These are phyloP conservation scores for Gallinago stenura DNA, from an alignment of 2,797 vertebrate species.

Conservation along the genomic window DNA sequence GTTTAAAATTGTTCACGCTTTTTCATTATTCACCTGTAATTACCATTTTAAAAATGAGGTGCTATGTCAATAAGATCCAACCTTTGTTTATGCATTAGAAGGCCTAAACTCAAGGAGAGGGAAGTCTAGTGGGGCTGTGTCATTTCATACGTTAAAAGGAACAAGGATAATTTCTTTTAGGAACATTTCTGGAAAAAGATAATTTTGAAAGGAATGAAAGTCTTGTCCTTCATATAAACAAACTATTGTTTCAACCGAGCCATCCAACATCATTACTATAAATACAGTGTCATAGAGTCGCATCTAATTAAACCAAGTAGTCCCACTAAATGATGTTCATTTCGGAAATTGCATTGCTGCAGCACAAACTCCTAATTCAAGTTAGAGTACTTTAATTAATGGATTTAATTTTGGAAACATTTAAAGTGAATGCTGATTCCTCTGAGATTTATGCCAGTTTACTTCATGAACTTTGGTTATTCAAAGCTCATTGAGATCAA, in stretches of 20 bases:
- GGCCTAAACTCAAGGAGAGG: neutral
- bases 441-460: constrained; percentile 19
- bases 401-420: constrained; percentile 43
- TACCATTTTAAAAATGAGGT: constrained; percentile 48
- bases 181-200: neutral
- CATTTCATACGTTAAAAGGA: neutral
- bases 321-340: neutral
- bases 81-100: neutral
- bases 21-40: constrained; percentile 46
- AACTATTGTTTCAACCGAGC: neutral
- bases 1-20: constrained; percentile 63
- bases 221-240: neutral
- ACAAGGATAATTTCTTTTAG: neutral
- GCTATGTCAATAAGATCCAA: neutral
- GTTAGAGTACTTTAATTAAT: constrained; percentile 43
- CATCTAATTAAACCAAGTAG: constrained; percentile 24
- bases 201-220: neutral
- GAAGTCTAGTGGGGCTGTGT: neutral
- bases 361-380: constrained; percentile 17
- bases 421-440: constrained; percentile 19
- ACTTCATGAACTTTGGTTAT: neutral
- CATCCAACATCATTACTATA: neutral
- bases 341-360: neutral
- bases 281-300: neutral
- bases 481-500: neutral